Percentiles rank a stretch among this genome's conserved stretches.
These are phyloP conservation scores for Ageneiosus marmoratus DNA, from an alignment of 2,113 vertebrate genomes.

Conservation along the genomic window DNA sequence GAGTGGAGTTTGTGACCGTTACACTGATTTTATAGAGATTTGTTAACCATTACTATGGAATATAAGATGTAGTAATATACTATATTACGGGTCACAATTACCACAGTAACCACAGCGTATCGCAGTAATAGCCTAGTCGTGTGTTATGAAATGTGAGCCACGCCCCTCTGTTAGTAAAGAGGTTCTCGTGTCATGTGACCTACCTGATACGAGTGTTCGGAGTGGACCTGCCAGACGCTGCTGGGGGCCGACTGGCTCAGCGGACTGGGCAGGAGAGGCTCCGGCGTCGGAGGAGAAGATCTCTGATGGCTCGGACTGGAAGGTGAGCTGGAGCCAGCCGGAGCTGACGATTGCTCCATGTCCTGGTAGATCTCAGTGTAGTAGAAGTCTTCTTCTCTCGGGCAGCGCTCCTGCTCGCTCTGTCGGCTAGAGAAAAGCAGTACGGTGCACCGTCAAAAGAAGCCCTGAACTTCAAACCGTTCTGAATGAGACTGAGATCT, in stretches of 20 bases:
- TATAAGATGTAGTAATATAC: neutral
- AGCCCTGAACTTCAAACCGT: neutral
- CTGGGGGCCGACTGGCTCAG: conserved; percentile 82
- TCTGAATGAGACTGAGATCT: neutral
- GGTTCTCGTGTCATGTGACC: conserved; percentile 9
- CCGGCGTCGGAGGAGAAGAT: conserved; percentile 21
- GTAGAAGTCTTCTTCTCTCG: conserved; percentile 88
- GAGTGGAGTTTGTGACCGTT: neutral
- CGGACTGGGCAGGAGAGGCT: conserved; percentile 67
- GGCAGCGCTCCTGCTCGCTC: conserved; percentile 73
- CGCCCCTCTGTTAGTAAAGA: neutral
- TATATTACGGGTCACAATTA: neutral
- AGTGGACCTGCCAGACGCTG: conserved; percentile 87
- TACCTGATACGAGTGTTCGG: conserved; percentile 93
- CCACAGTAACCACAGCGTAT: neutral
- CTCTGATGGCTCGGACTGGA: conserved; percentile 49
- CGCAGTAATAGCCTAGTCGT: neutral
- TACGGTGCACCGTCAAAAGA: neutral
- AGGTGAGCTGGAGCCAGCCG: conserved; percentile 48
- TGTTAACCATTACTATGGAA: neutral
- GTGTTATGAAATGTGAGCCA: neutral
- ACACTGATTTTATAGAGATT: neutral
- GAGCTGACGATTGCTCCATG: conserved; percentile 34
- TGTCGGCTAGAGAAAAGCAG: conserved; percentile 61
- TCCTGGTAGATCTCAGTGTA: conserved; percentile 82